These are phyloP conservation scores for Vultur gryphus DNA, from an alignment of 2,797 vertebrate species.

Conservation along the genomic window DNA sequence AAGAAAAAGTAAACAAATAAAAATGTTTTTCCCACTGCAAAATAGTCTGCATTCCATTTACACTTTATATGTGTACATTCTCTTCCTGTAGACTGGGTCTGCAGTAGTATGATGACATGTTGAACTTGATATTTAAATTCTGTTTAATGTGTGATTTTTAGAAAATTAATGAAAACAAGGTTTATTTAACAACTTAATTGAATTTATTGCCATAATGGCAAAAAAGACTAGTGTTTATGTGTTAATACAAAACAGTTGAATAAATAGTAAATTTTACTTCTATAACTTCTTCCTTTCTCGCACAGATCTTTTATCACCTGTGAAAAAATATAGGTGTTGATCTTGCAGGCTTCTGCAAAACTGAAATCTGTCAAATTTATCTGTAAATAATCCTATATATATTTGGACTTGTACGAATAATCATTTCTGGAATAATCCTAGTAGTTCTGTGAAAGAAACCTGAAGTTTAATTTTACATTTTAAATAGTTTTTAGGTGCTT, in stretches of 20 bases:
- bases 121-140: background rate
- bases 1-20: background rate
- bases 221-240: background rate
- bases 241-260: background rate
- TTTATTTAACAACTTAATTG: background rate
- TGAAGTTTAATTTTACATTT: background rate
- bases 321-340: background rate
- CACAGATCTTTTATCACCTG: background rate
- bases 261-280: background rate
- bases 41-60: background rate
- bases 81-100: background rate
- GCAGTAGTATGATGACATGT: background rate
- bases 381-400: background rate
- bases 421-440: background rate
- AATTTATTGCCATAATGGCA: background rate
- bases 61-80: rapidly evolving
- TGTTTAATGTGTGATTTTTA: background rate
- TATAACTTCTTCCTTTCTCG: background rate
- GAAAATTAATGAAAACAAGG: background rate
- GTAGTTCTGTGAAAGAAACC: background rate
- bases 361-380: background rate
- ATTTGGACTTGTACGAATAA: background rate
- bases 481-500: conserved; percentile 77
- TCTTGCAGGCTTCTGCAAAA: background rate
- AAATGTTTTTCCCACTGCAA: background rate